A percentile compares a stretch with the other conserved stretches of the same genome.
phyloP scores from a whole-genome alignment of 1,140 invertebrate genomes.

The Drosophila suzukii region DNA sequence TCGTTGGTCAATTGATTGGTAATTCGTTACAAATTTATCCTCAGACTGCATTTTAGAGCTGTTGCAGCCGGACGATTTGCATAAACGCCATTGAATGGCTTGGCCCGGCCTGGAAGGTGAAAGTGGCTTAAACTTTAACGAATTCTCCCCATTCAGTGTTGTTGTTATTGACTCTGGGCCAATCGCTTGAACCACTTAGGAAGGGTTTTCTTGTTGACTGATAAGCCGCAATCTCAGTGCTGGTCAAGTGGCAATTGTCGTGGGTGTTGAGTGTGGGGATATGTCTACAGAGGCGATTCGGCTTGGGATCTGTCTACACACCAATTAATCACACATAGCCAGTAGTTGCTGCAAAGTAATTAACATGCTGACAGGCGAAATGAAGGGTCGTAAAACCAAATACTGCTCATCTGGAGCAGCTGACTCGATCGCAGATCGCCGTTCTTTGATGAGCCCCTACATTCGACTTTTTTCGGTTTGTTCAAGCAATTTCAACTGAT shows the following conservation, averaged over 20 bases:
- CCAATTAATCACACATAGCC: constrained; percentile 14
- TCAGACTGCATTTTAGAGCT: constrained; percentile 32
- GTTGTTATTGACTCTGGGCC: constrained; percentile 30
- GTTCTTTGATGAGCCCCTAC: constrained; percentile 42
- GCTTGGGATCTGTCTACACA: constrained; percentile 8
- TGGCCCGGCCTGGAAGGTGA: constrained; percentile 9
- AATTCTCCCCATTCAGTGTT: constrained; percentile 29
- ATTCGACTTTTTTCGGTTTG: constrained; percentile 5
- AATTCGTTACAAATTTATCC: constrained; percentile 64
- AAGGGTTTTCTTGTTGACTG: constrained; percentile 21
- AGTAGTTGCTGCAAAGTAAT: constrained; percentile 40
- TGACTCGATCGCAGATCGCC: constrained; percentile 50
- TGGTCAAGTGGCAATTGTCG: constrained; percentile 33
- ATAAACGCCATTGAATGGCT: constrained; percentile 35
- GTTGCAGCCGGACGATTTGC: constrained; percentile 39
- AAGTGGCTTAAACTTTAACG: constrained; percentile 63
- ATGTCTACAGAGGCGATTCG: constrained; percentile 14
- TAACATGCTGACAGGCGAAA: constrained; percentile 62
- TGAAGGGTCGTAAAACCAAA: constrained; percentile 26
- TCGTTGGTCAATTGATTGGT: constrained; percentile 70
- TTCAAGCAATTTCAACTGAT: constrained; percentile 47
- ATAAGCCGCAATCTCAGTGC: constrained; percentile 41
- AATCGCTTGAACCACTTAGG: constrained; percentile 31
- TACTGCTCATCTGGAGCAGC: constrained; percentile 53
- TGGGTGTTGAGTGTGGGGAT: not conserved